Evolutionary conservation across 2,113 vertebrate species (phyloP).

Genomic region (Cinclus cinclus): DNA sequence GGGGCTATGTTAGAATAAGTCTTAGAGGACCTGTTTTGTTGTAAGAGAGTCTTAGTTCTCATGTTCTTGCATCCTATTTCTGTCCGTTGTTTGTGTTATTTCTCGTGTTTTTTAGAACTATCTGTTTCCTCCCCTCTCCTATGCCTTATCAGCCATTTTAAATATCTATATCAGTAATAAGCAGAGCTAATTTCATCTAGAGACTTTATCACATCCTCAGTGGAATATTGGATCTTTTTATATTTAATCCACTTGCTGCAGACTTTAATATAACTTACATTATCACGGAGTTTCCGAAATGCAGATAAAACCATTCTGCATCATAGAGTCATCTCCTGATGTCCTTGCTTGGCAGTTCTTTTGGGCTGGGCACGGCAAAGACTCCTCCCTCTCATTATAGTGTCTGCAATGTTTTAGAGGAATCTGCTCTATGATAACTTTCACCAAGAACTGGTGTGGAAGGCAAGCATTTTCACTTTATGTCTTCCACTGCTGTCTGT

Average conservation of each 20-base stretch:
- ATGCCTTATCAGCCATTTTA: not conserved
- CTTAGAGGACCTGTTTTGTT: not conserved
- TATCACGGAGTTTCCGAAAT: not conserved
- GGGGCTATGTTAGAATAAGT: fast-evolving
- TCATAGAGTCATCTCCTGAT: not conserved
- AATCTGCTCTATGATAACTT: not conserved
- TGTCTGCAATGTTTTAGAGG: not conserved
- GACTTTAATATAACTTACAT: not conserved
- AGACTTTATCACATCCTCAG: not conserved
- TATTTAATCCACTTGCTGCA: not conserved
- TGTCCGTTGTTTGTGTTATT: not conserved
- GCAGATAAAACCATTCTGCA: not conserved
- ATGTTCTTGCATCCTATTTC: not conserved
- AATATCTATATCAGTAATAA: not conserved
- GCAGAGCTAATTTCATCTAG: not conserved
- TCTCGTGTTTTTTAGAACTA: not conserved
- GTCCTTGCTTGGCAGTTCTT: not conserved
- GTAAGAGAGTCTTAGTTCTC: not conserved
- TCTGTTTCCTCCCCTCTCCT: not conserved
- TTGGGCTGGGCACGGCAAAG: not conserved
- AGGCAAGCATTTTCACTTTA: not conserved
- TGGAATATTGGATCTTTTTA: not conserved
- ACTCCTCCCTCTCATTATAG: not conserved
- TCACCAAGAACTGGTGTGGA: not conserved
- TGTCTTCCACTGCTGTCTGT: not conserved